Evolutionary conservation across 2,113 vertebrate species (phyloP), one percentile per base, ranked within the genome.

Genomic region (Pitta sordida): DNA sequence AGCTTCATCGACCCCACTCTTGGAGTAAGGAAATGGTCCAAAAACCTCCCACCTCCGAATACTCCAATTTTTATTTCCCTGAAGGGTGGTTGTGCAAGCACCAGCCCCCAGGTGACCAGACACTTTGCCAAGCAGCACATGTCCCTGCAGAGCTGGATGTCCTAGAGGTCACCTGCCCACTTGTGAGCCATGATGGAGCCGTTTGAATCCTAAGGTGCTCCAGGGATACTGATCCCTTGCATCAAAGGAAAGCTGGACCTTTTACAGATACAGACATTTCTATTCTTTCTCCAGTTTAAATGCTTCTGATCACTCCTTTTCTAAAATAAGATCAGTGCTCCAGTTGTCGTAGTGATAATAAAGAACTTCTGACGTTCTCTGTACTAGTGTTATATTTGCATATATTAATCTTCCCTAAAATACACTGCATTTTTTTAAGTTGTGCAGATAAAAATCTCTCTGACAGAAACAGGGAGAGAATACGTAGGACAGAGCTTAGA

Each of bases 191-290:
- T 5, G 6, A 6, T 15, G 41, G 62, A 55, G 34, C 34, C 5
- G 0, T 11, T 15, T 24, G n/a, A 58, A 43, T 15, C 5, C 36
- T 53, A 17, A 15, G 12, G 4, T 27, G 29, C 30, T 83, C 30
- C 9, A 24, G 39, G 19, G 58, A 36, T 8, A 23, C 6, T 15
- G 27, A 11, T 26, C 8, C 34, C 0, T 0, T 39, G 19, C 48
- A 70, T 39, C 43, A 15, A 19, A 88, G 53, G 15, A 51, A 70
- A 74, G 19, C 48, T 26, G 10, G 43, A 48, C 32, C 6, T 0
- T 0, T 6, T 59, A 63, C 44, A n/a, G 43, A 32, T 32, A 14
- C 0, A 2, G 36, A 22, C 18, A 10, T 26, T 58, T 65, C 36
- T 52, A 3, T 24, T 81, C 36, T 82, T 67, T 13, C 19, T 71